Evolutionary conservation across 2,113 vertebrate species (phyloP).

Genomic region (Variabilichromis moorii): DNA sequence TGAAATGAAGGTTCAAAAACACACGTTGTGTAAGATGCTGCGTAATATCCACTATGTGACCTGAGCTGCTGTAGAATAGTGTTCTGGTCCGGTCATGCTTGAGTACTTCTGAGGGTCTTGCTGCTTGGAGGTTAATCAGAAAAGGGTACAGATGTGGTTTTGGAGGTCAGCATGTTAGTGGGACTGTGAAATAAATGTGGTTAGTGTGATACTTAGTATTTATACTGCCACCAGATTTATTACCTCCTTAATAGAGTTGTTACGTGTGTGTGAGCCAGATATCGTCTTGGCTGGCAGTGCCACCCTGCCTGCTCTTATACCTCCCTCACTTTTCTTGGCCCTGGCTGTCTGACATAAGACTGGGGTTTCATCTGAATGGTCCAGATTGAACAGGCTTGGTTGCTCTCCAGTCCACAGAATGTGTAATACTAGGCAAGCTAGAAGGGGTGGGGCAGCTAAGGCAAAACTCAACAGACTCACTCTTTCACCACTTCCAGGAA

Average conservation of each 20-base stretch:
- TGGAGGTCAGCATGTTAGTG: neutral
- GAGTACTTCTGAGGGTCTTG: neutral
- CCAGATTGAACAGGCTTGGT: constrained; percentile 59
- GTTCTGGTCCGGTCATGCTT: neutral
- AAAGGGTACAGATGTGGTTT: neutral
- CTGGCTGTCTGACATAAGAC: constrained; percentile 15
- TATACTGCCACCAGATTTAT: neutral
- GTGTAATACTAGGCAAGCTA: neutral
- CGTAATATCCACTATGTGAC: neutral
- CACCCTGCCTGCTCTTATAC: constrained; percentile 13
- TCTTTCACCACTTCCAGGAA: constrained; percentile 70
- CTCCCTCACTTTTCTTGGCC: neutral
- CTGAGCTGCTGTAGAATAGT: neutral
- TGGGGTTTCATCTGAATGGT: constrained; percentile 47
- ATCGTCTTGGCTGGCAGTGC: constrained; percentile 14
- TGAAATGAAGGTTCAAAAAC: neutral
- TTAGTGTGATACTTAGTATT: neutral
- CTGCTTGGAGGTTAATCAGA: neutral
- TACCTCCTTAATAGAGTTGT: neutral
- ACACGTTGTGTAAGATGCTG: neutral
- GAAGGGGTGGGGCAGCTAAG: constrained; percentile 7
- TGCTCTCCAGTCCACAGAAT: constrained; percentile 46
- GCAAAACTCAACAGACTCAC: constrained; percentile 53
- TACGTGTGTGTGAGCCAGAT: constrained; percentile 3
- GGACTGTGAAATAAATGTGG: neutral